phyloP scores from a whole-genome alignment of 2,797 vertebrate species.

The Eospalax fontanierii region DNA sequence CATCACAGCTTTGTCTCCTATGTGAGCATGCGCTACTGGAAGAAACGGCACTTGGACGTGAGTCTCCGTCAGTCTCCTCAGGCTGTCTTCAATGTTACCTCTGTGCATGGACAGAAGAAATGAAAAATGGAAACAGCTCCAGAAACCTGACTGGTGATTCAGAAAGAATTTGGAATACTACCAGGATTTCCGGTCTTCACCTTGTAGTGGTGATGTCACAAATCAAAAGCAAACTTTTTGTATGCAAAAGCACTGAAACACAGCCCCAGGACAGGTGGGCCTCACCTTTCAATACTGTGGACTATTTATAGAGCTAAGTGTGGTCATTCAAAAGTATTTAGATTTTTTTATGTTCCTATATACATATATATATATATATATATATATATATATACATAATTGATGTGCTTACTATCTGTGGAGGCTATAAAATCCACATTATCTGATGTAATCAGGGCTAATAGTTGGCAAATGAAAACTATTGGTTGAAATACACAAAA shows the following conservation, averaged over 20 bases:
- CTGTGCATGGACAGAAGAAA: conserved; percentile 49
- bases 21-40: neutral
- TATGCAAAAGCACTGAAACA: neutral
- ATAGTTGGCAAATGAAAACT: neutral
- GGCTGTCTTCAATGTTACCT: conserved; percentile 40
- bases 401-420: conserved; percentile 1
- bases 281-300: neutral
- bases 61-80: neutral
- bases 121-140: conserved; percentile 22
- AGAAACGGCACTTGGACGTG: neutral
- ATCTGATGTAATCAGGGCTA: neutral
- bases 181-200: neutral
- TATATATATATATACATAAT: neutral
- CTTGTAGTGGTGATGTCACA: neutral
- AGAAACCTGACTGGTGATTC: conserved; percentile 40
- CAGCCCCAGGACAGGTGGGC: neutral
- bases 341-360: neutral
- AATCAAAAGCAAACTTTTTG: neutral
- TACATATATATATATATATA: neutral
- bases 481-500: conserved; percentile 28
- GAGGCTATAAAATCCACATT: conserved; percentile 5
- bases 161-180: neutral
- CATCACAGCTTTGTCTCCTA: neutral
- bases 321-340: neutral
- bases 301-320: conserved; percentile 26